Percentiles rank a stretch among this genome's conserved stretches.
Conservation (phyloP, 1,140 invertebrate species). For the Drosophila aff. region DNA sequence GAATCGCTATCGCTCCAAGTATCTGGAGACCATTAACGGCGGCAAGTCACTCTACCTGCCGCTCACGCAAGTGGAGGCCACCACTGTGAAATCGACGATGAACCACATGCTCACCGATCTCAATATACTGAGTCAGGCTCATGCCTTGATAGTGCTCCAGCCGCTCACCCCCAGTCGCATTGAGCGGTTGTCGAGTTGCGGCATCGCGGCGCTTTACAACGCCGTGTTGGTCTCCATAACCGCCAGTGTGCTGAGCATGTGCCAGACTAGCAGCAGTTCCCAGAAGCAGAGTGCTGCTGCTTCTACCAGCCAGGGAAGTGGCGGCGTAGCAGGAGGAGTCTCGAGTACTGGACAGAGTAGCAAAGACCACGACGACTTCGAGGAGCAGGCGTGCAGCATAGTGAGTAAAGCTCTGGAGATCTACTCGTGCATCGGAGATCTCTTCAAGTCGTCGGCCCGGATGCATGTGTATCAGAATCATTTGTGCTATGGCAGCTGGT, state of each 20-base stretch:
- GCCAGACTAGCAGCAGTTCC: slow-evolving; percentile 56
- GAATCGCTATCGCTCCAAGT: slow-evolving; percentile 76
- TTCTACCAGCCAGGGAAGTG: slow-evolving; percentile 49
- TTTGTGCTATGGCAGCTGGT: slow-evolving; percentile 94
- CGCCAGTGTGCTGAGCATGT: slow-evolving; percentile 86
- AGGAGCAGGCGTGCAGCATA: slow-evolving; percentile 76
- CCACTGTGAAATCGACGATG: slow-evolving; percentile 74
- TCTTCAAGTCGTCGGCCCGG: slow-evolving; percentile 93
- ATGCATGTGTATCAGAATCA: slow-evolving; percentile 95
- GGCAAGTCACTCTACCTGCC: slow-evolving; percentile 79
- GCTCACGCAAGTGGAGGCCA: slow-evolving; percentile 73
- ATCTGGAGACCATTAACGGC: slow-evolving; percentile 68
- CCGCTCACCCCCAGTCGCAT: slow-evolving; percentile 93
- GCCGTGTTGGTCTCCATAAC: slow-evolving; percentile 90
- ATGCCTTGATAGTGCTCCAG: slow-evolving; percentile 92
- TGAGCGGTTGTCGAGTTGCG: slow-evolving; percentile 91
- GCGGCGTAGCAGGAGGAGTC: slow-evolving; percentile 26
- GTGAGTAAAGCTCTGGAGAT: slow-evolving; percentile 91
- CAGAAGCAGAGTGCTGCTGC: slow-evolving; percentile 69
- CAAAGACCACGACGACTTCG: slow-evolving; percentile 77
- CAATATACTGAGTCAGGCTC: slow-evolving; percentile 91
- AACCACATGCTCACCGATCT: slow-evolving; percentile 92
- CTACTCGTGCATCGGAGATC: slow-evolving; percentile 92
- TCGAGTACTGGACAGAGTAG: slow-evolving; percentile 18
- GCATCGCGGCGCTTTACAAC: slow-evolving; percentile 91